Conservation (phyloP, 2,888 invertebrate genomes). For the Lithophane ornitopus region DNA sequence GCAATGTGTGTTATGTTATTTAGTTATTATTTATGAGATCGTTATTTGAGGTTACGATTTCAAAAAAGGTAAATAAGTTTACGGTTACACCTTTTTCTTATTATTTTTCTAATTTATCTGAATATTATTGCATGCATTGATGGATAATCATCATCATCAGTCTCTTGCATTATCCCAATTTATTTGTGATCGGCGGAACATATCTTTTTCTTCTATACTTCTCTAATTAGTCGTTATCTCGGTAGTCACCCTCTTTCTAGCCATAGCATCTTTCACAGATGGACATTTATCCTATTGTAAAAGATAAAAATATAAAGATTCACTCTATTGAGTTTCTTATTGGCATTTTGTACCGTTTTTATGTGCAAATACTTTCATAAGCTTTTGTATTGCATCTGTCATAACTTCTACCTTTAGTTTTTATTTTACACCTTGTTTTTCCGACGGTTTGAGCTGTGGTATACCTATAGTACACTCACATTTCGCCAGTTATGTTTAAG, state of each 20-base stretch:
- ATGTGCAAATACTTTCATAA: background rate
- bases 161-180: too few species aligned
- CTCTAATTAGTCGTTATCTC: background rate
- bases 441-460: too few species aligned
- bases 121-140: background rate
- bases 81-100: background rate
- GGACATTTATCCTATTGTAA: background rate
- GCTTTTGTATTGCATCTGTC: background rate
- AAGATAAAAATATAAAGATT: background rate
- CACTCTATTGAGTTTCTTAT: background rate
- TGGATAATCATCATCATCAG: background rate
- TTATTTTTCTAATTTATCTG: background rate
- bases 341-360: background rate
- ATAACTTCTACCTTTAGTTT: background rate
- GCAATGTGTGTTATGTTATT: conserved; percentile 28
- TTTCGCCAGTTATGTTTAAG: too few species aligned
- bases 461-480: too few species aligned
- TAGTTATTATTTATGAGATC: background rate
- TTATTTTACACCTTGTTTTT: background rate
- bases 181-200: rapidly evolving
- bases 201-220: background rate
- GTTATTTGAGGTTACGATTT: conserved; percentile 38
- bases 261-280: background rate
- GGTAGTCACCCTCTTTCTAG: too few species aligned
- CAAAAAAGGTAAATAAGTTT: conserved; percentile 50